Base-by-base conservation (phyloP, 1,140 invertebrate species). In the Drosophila athabasca region DNA sequence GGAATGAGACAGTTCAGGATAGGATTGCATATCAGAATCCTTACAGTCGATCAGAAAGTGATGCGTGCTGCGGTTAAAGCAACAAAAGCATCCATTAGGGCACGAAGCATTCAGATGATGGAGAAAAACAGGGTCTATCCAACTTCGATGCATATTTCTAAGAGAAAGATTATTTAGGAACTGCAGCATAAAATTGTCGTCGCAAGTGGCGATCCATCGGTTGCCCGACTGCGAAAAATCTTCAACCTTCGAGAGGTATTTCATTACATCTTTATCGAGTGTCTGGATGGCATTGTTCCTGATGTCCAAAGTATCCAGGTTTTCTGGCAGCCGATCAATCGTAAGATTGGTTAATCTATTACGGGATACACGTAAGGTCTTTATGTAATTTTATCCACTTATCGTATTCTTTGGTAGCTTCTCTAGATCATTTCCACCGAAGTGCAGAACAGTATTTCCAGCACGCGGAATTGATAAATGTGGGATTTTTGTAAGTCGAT, bases 161-260 rank as follows among this genome's bases (percentile, higher is more conserved):
- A 6, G 0, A 9, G 8, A 31, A 9, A 35, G n/a, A n/a, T n/a
- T n/a, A n/a, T n/a, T n/a, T n/a, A n/a, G n/a, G n/a, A n/a, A n/a
- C n/a, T n/a, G 0, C 7, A 41, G 6, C 9, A 54, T 9, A 0
- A 1, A 22, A 1, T 35, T 2, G 6, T 68, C 49, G 6, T 68
- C 43, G 15, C 65, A 68, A 6, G 54, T 11, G 13, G 46, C 22
- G 31, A 13, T 24, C 65, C 65, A 68, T 13, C 15, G 5, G 24
- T 54, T 66, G 7, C 65, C 65, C 6, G 6, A 19, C 17, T 66
- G 65, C 11, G 48, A 53, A 8, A 68, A 54, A 0, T 66, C 19
- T 2, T 1, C 0, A 0, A 68, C 7, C 2, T 29, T 17, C 41
- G n/a, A 5, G 6, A 66, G 13, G 17, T 41, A 67, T 22, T 54